phyloP scores from a whole-genome alignment of 2,888 invertebrate species.

The Pristionchus mayeri region DNA sequence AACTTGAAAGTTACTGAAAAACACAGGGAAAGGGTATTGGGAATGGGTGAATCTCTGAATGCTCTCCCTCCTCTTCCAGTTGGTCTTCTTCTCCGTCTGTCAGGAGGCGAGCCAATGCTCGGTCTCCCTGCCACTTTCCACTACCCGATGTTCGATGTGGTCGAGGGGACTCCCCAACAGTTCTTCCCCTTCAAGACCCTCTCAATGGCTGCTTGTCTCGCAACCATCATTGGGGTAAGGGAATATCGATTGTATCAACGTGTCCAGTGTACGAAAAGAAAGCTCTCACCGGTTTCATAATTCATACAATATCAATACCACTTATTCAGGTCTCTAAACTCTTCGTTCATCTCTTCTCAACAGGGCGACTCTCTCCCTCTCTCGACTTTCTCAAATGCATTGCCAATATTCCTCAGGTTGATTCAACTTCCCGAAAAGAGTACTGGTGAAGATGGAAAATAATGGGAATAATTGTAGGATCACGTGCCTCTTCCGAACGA shows the following conservation, averaged over 20 bases:
- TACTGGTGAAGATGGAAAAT: background rate
- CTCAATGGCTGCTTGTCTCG: constrained; percentile 90
- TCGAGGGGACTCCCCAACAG: constrained; percentile 79
- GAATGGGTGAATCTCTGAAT: background rate
- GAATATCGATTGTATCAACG: background rate
- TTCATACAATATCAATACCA: no score
- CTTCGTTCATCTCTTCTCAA: constrained; percentile 67
- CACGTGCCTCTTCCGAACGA: constrained; percentile 72
- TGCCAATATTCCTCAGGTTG: constrained; percentile 67
- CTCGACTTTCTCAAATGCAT: constrained; percentile 73
- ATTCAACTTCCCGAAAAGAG: background rate
- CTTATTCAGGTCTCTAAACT: constrained; percentile 61
- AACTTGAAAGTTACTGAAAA: no score
- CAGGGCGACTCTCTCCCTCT: constrained; percentile 25
- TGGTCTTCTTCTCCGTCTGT: constrained; percentile 82
- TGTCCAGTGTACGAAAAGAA: background rate
- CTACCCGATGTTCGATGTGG: constrained; percentile 83
- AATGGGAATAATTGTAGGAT: constrained; percentile 57
- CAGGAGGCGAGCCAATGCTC: constrained; percentile 90
- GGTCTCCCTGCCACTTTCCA: constrained; percentile 88
- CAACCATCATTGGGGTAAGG: constrained; percentile 87
- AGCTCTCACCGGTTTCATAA: background rate
- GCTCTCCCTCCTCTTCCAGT: constrained; percentile 59
- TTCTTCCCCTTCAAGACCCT: constrained; percentile 96
- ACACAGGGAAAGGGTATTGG: background rate